Base-by-base conservation (phyloP, 2,113 vertebrate genomes). In the Sphaerodactylus townsendi region DNA sequence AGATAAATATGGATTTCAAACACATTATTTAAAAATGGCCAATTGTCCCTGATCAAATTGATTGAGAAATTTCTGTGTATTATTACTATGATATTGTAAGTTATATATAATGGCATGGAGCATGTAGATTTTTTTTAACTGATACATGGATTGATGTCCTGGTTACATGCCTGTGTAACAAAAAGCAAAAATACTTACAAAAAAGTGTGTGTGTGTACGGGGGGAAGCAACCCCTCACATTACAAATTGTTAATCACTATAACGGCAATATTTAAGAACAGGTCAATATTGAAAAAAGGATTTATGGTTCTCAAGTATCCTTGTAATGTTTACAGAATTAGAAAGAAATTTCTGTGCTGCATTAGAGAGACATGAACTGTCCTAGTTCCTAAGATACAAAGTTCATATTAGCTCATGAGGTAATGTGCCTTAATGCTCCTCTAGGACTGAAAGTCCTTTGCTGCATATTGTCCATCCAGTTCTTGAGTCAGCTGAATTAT, bases 401-500 rank as follows among this genome's bases (percentile, higher is more conserved):
- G 28, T 28, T 75, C 25, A 84, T 77, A 62, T 46, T 35, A 70
- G 10, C 28, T 69, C 70, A 74, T 1, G 48, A 77, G 62, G 85
- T 77, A 88, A 79, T 66, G 85, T 70, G 89, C 19, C 25, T 84
- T 87, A 85, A 91, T 53, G 69, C 21, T 87, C 84, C 35, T 83
- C 73, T 41, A 84, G 87, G 48, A 73, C 81, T 73, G 72, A 74
- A 82, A 72, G 79, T 72, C 68, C 68, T 81, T 81, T 71, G 77
- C 89, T 90, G 91, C 92, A 92, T 90, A 90, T 78, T 85, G 83
- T 81, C 85, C 74, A 6, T 33, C 65, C 33, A 66, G 11, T 71
- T 75, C 41, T 83, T 76, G 56, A 39, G 59, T 83, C 70, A 83
- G 23, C 71, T 83, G 41, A 74, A 75, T 75, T 50, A 83, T 75